Percentiles rank a stretch among this genome's conserved stretches.
These are phyloP conservation scores for Diabrotica virgifera DNA, from an alignment of 1,140 invertebrate genomes.

Conservation along the genomic window DNA sequence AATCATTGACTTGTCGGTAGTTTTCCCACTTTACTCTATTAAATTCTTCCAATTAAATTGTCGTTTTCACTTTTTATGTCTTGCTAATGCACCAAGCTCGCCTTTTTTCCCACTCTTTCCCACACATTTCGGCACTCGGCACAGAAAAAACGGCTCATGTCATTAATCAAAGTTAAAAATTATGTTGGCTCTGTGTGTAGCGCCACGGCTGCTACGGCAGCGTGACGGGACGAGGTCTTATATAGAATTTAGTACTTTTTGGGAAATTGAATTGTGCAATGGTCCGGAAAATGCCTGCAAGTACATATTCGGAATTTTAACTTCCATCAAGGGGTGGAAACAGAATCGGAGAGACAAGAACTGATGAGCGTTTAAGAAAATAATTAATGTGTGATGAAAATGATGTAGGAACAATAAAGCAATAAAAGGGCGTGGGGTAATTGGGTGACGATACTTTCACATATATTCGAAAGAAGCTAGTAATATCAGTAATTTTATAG, in stretches of 20 bases:
- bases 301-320: neutral
- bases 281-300: neutral
- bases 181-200: neutral
- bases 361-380: slow-evolving; percentile 1
- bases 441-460: too few species aligned
- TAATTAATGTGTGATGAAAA: neutral
- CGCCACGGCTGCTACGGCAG: neutral
- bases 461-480: too few species aligned
- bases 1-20: too few species aligned
- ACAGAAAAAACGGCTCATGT: neutral
- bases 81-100: too few species aligned
- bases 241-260: slow-evolving; percentile 1
- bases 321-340: neutral
- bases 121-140: too few species aligned
- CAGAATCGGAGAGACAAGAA: neutral
- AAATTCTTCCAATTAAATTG: too few species aligned
- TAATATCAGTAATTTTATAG: too few species aligned
- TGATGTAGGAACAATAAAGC: neutral
- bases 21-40: too few species aligned
- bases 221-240: neutral
- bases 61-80: too few species aligned
- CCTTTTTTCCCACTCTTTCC: too few species aligned
- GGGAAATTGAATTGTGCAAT: slow-evolving; percentile 2
- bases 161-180: neutral
- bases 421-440: too few species aligned